Evolutionary conservation across 2,113 vertebrate genomes (phyloP), one percentile per base, ranked within the genome.

Genomic region (Speoplatyrhinus poulsoni): DNA sequence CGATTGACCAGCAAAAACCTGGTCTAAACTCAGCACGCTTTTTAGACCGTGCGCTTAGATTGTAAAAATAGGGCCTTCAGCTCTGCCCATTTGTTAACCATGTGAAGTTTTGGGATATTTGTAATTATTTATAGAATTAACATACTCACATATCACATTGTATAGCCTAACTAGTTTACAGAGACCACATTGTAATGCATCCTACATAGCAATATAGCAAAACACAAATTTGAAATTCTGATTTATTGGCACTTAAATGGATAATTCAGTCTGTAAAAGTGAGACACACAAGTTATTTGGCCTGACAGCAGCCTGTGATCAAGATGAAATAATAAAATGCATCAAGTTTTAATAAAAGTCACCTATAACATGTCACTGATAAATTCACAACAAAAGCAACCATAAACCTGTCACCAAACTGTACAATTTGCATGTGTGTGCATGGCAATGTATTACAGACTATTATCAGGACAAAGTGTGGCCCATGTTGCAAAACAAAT

Each of bases 161-260:
- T 3, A 26, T 26, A 41, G 36, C 36, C 36, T 41, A 41, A 41
- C 36, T 41, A 41, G 36, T 41, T 41, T 41, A 41, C 36, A 56
- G 1, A 58, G 8, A 49, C 10, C 49, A 13, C 49, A 41, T 41
- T n/a, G 67, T 72, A 52, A 67, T 59, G 26, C 64, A 65, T 55
- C 50, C 13, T 47, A 15, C 19, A 10, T 36, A 54, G 67, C 49
- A 73, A 17, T 62, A 76, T 6, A 64, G 50, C 78, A 56, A 66
- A 53, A 32, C 16, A 58, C 8, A 3, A 46, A 72, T 76, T 65
- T 50, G 52, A 59, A 72, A 60, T 73, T 81, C 11, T 58, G 9
- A 56, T 82, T 88, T 85, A 89, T 91, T 90, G 87, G 80, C 77
- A 90, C 88, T 89, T 79, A 57, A 73, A 82, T 63, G 70, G 70